Base-by-base conservation (phyloP, 2,113 vertebrate species). In the Phrynosoma platyrhinos region DNA sequence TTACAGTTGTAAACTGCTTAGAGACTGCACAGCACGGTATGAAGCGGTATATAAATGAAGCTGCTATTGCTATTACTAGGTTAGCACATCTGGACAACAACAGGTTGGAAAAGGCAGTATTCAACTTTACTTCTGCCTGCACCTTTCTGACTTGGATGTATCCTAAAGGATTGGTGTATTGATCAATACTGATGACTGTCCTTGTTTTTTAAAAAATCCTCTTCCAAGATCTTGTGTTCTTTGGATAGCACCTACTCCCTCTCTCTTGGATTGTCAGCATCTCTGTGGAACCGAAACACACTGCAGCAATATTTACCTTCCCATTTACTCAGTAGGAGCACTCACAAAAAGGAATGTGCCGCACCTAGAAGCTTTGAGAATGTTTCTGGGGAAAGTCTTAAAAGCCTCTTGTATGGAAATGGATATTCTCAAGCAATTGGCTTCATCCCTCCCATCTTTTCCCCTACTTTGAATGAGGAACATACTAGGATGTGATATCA, bases 311-410 rank as follows among this genome's bases (percentile, higher is more conserved):
- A 87, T 92, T 95, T 94, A 86, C 88, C 80, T 92, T 93, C 0
- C 0, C 78, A 93, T 92, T 88, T 85, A 87, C 77, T 40, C 90
- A 91, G 87, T 78, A 86, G 85, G 90, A 86, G 85, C 85, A 89
- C 89, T 92, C 81, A 76, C 87, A 83, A 89, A 79, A 94, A 90
- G 91, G 89, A 95, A 94, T 88, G 90, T 94, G 89, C 89, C 94
- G 89, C 88, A 91, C 94, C 93, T 92, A 53, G 55, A 79, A 78
- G 86, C 18, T 82, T 55, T 52, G 52, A 87, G 62, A 53, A 71
- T 8, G 10, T 88, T 77, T 83, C 58, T 83, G 12, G 80, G 21
- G 62, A 36, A 53, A 40, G 72, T 88, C 82, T 78, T 85, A 84
- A 81, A 71, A 89, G 62, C 72, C 55, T 36, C 21, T 23, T 52